Evolutionary conservation across 2,888 invertebrate genomes (phyloP).

Genomic region (Linnaemya vulpina): DNA sequence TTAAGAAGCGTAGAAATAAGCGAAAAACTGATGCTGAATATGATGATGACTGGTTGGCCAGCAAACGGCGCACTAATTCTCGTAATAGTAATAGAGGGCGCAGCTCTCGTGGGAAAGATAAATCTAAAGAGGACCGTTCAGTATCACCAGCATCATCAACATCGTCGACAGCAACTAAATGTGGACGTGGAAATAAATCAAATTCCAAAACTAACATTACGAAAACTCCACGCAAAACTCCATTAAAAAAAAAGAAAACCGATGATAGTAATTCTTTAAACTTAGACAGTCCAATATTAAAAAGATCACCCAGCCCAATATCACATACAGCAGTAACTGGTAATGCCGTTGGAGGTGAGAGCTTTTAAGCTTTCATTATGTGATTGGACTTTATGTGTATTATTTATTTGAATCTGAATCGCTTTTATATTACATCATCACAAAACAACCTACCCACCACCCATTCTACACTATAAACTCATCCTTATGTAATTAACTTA

Average conservation of each 20-base stretch:
- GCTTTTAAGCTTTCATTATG: slow-evolving; percentile 68
- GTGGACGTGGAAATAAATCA: slow-evolving; percentile 71
- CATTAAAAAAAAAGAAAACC: slow-evolving; percentile 78
- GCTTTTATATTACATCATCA: slow-evolving; percentile 62
- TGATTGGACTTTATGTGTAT: slow-evolving; percentile 65
- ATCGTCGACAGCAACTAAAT: slow-evolving; percentile 78
- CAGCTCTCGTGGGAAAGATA: slow-evolving; percentile 77
- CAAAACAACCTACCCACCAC: slow-evolving; percentile 56
- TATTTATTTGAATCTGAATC: slow-evolving; percentile 60
- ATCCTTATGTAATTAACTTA: slow-evolving; percentile 62
- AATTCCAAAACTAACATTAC: slow-evolving; percentile 69
- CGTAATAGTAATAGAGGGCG: slow-evolving; percentile 80
- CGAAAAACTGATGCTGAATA: slow-evolving; percentile 82
- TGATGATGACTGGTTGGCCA: slow-evolving; percentile 83
- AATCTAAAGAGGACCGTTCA: slow-evolving; percentile 78
- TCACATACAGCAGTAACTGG: slow-evolving; percentile 53
- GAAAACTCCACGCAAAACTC: slow-evolving; percentile 79
- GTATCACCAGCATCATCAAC: slow-evolving; percentile 81
- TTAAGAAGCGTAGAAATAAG: slow-evolving; percentile 80
- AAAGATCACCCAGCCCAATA: slow-evolving; percentile 46
- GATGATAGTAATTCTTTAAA: slow-evolving; percentile 55
- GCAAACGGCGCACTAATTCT: slow-evolving; percentile 78
- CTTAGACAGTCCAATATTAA: slow-evolving; percentile 47
- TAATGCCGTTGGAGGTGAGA: slow-evolving; percentile 69
- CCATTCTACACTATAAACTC: slow-evolving; percentile 58